A percentile compares a stretch with the other conserved stretches of the same genome.
These are phyloP conservation scores for Knipowitschia caucasica DNA, from an alignment of 2,797 vertebrate species.

Conservation along the genomic window DNA sequence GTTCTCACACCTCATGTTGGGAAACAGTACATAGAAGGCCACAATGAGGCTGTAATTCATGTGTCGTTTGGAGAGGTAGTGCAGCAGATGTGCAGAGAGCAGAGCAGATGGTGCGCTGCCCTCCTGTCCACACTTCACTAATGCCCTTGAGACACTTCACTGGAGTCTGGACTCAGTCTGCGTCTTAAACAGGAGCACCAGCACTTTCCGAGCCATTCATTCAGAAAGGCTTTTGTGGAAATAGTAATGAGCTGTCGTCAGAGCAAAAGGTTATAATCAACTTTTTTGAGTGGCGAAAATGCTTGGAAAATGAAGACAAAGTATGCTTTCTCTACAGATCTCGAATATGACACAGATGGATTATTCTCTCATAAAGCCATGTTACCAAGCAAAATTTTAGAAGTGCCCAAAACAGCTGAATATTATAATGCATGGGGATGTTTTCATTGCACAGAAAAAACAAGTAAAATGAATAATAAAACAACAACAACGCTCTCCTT, in stretches of 20 bases:
- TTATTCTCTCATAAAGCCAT: too few species aligned
- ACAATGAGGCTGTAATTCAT: slow-evolving; percentile 47
- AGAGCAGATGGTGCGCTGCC: slow-evolving; percentile 47
- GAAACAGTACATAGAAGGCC: slow-evolving; percentile 14
- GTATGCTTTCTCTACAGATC: too few species aligned
- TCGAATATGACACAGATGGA: too few species aligned
- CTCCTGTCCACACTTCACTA: slow-evolving; percentile 38
- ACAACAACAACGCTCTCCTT: too few species aligned
- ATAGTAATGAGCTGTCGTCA: neutral
- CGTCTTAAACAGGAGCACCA: slow-evolving; percentile 28
- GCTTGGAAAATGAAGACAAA: too few species aligned
- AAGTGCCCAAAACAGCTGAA: too few species aligned
- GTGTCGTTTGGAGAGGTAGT: slow-evolving; percentile 37
- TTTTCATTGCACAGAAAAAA: too few species aligned
- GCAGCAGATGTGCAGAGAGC: slow-evolving; percentile 40
- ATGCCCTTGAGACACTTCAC: slow-evolving; percentile 40
- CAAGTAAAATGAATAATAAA: too few species aligned
- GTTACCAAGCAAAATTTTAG: too few species aligned
- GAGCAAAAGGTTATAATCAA: neutral
- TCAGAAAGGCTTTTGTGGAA: neutral
- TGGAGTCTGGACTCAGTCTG: slow-evolving; percentile 16
- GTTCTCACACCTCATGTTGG: neutral
- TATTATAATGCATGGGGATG: too few species aligned
- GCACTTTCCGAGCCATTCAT: neutral
- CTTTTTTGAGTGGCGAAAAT: too few species aligned